phyloP scores from a whole-genome alignment of 92 coral and sea anemone genomes.

The Porites rus region DNA sequence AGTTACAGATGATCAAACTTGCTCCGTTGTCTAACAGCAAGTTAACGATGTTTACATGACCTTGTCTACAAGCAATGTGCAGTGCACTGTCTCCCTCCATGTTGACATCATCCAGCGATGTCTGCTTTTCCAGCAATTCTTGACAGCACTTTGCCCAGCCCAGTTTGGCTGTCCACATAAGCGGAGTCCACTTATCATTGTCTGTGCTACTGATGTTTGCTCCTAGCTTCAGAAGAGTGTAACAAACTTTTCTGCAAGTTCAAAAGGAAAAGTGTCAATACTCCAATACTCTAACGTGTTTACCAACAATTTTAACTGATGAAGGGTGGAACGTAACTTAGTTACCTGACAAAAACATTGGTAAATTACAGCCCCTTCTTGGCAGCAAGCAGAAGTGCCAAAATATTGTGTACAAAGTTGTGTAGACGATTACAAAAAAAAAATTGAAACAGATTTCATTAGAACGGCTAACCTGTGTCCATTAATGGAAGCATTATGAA shows the following conservation, averaged over 20 bases:
- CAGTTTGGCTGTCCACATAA: slow-evolving; percentile 65
- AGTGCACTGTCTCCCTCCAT: slow-evolving; percentile 73
- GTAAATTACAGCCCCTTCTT: too few relatives aligned
- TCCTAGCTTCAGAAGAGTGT: slow-evolving; percentile 60
- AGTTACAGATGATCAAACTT: slow-evolving; percentile 54
- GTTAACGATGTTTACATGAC: slow-evolving; percentile 62
- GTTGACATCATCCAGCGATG: slow-evolving; percentile 50
- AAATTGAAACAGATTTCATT: too few relatives aligned
- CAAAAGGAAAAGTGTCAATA: background rate
- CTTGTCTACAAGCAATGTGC: slow-evolving; percentile 68
- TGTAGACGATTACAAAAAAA: too few relatives aligned
- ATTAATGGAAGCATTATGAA: slow-evolving; percentile 76
- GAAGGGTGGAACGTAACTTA: background rate
- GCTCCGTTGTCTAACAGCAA: slow-evolving; percentile 76
- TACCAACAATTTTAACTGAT: background rate
- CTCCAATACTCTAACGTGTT: background rate
- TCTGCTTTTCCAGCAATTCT: slow-evolving; percentile 54
- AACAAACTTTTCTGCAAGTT: slow-evolving; percentile 66
- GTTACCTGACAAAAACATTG: too few relatives aligned
- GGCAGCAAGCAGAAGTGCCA: too few relatives aligned
- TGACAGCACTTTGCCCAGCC: slow-evolving; percentile 62
- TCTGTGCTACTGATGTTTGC: slow-evolving; percentile 66
- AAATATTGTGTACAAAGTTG: too few relatives aligned
- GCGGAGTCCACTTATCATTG: slow-evolving; percentile 65
- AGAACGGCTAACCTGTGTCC: slow-evolving; percentile 69